Percentiles rank a stretch among this genome's conserved stretches.
Evolutionary conservation across 2,113 vertebrate genomes (phyloP).

Genomic region (Rhinolophus ferrumequinum): DNA sequence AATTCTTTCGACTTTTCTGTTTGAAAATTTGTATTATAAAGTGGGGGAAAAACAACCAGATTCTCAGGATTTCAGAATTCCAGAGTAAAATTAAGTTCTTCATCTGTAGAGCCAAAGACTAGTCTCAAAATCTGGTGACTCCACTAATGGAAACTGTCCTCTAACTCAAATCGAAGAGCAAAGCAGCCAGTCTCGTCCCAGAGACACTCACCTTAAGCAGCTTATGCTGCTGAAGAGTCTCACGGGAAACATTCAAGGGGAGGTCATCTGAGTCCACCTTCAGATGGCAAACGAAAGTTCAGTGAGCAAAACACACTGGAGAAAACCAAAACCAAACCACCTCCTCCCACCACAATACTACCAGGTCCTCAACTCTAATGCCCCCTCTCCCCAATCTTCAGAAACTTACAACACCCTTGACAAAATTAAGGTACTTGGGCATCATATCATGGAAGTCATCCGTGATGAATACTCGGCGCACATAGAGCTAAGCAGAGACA

Average conservation of each 20-base stretch:
- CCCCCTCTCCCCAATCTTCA: not conserved
- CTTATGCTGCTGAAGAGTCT: conserved; percentile 99
- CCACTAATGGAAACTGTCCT: not conserved
- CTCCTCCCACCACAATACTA: not conserved
- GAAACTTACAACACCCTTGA: conserved; percentile 97
- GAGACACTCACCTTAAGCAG: conserved; percentile 91
- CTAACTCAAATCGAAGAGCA: not conserved
- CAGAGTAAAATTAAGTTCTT: not conserved
- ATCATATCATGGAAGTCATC: conserved; percentile 99
- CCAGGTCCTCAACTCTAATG: accelerated
- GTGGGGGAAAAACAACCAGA: not conserved
- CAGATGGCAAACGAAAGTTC: not conserved
- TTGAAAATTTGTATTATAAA: not conserved
- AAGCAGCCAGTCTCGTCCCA: not conserved
- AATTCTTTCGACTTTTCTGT: not conserved
- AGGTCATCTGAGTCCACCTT: conserved; percentile 99
- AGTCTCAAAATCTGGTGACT: not conserved
- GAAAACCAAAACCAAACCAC: not conserved
- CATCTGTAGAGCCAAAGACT: not conserved
- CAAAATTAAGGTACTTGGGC: conserved; percentile 98
- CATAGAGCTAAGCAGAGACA: conserved; percentile 90
- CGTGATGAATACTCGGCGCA: conserved; percentile 98
- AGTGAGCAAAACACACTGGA: not conserved
- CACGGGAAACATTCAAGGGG: conserved; percentile 97
- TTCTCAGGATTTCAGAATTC: not conserved